These are phyloP conservation scores for Hyperopisus bebe DNA, from an alignment of 2,113 vertebrate species.

Conservation along the genomic window DNA sequence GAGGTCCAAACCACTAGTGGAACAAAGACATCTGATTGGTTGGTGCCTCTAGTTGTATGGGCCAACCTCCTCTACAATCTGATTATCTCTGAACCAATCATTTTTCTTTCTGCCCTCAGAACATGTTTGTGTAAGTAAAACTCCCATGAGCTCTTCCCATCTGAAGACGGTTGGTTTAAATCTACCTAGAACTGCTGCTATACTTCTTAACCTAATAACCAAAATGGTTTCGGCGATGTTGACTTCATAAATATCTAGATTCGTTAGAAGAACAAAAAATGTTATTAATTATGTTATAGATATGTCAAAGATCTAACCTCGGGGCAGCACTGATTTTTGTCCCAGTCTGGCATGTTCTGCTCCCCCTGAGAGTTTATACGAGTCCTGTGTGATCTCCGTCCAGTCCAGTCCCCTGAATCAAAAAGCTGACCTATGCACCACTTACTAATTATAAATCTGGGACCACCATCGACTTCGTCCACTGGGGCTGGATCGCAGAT, in stretches of 20 bases:
- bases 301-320: background rate
- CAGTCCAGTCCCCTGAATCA: slow-evolving; percentile 51
- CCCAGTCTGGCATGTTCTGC: background rate
- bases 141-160: background rate
- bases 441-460: slow-evolving; percentile 43
- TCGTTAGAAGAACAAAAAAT: background rate
- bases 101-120: no score
- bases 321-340: background rate
- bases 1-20: no score
- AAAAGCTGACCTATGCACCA: slow-evolving; percentile 42
- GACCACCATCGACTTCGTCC: slow-evolving; percentile 22
- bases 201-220: background rate
- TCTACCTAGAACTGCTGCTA: background rate
- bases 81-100: no score
- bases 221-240: background rate
- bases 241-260: background rate
- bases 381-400: slow-evolving; percentile 42
- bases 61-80: no score
- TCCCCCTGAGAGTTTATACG: slow-evolving; percentile 22
- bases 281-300: background rate
- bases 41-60: no score
- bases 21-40: no score
- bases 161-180: background rate
- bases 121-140: no score
- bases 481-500: slow-evolving; percentile 32